Base-by-base conservation (phyloP, 1,140 invertebrate genomes). In the Drosophila fuyamai region DNA sequence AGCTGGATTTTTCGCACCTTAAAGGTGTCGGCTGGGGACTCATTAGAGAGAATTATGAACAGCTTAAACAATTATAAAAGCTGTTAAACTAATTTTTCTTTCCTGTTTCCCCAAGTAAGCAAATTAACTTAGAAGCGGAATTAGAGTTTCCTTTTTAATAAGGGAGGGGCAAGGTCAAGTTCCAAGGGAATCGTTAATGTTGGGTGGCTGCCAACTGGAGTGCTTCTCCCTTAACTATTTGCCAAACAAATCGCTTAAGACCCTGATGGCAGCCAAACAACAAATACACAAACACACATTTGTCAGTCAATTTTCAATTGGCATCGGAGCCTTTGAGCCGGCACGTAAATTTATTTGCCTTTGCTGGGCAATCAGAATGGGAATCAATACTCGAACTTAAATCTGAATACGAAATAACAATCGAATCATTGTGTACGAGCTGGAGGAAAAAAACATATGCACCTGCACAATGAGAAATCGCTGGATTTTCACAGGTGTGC, bases 311-410 rank as follows among this genome's bases (percentile, higher is more conserved):
- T 83, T 70, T 73, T 73, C 71, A 77, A 83, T 77, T 66, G 67
- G 16, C 63, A 67, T 76, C 80, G 77, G 79, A 89, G 66, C 83
- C 83, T 83, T 89, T 88, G 83, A 88, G 84, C 76, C 46, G 53
- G 63, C 68, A 88, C 72, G 72, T 89, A 89, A 83, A 89, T 84
- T 88, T 88, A 82, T 86, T 86, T 86, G 71, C 79, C 51, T 76
- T 76, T 41, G 56, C 48, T 48, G 61, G 70, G 62, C 51, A 80
- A 76, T 84, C 81, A 66, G 55, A 76, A 81, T 44, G 50, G 51
- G 48, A 70, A 71, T 72, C 77, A 47, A 56, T 53, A 79, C 43
- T 40, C 56, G 56, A 68, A 29, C 43, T 38, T 10, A 32, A 72
- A 72, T 51, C 36, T 43, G 61, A 67, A 46, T 75, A 44, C 61